Percentiles rank a stretch among this genome's conserved stretches.
Conservation (phyloP, 2,888 invertebrate genomes). For the Eupithecia subfuscata region DNA sequence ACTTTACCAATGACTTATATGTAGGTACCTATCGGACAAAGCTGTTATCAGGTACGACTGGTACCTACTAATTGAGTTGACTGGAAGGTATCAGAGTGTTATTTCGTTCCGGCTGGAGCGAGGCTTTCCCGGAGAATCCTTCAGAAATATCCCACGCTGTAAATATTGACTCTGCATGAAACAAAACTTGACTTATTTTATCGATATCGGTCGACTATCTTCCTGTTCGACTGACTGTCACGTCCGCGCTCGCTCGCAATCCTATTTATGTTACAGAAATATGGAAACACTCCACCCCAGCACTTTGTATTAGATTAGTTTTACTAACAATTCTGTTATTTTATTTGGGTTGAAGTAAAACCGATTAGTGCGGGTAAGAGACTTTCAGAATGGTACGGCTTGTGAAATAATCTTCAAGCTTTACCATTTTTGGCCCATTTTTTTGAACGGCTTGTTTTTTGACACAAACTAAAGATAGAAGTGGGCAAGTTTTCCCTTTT, state of each 20-base stretch:
- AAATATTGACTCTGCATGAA: background rate
- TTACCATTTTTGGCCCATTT: background rate
- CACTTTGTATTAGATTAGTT: conserved; percentile 13
- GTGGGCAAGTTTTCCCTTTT: background rate
- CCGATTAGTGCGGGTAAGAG: background rate
- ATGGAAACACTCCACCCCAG: conserved; percentile 9
- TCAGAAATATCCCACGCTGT: background rate
- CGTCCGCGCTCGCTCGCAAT: conserved; percentile 10
- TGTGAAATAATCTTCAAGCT: background rate
- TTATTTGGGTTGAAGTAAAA: background rate
- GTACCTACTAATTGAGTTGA: background rate
- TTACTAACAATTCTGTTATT: conserved; percentile 7
- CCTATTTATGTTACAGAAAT: conserved; percentile 15
- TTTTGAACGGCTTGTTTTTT: background rate
- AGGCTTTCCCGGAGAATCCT: background rate
- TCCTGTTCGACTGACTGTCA: conserved; percentile 8
- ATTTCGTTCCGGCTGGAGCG: background rate
- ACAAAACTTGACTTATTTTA: conserved; percentile 16
- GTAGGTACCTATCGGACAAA: background rate
- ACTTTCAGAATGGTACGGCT: background rate
- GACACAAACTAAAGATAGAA: background rate
- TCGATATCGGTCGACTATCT: conserved; percentile 11
- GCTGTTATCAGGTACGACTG: background rate
- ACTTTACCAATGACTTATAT: background rate
- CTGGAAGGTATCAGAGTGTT: background rate